Evolutionary conservation across 1,140 invertebrate species (phyloP), one percentile per base, ranked within the genome.

Genomic region (Lutraria rhynchaena): DNA sequence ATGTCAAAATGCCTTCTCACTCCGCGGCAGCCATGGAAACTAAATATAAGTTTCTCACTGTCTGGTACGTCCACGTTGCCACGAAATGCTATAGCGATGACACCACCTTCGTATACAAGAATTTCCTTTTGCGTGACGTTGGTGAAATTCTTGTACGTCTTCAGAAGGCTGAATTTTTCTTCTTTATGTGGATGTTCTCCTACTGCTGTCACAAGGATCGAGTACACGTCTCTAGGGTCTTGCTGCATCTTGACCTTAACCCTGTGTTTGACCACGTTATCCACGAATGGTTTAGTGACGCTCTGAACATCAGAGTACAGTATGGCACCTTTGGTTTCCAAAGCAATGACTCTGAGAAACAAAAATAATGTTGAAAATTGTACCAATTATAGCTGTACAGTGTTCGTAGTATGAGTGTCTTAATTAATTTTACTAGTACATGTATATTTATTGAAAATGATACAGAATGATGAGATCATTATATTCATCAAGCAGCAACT

Each of bases 31-130:
- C 76, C 76, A 70, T 70, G 65, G 33, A 70, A 69, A 69, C 60
- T 69, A 24, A 41, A 77, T 24, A 80, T 41, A 27, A 69, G 17
- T 5, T 80, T 44, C 29, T 58, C 33, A 3, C 49, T 44, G 9
- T 69, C 44, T 4, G 61, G 46, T n/a, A 80, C 37, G 24, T 70
- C 65, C n/a, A 80, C 65, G 55, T 80, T 80, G 9, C 76, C 63
- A 19, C 76, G 76, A 31, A 80, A 80, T 17, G 49, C 61, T 33
- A 80, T 46, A 1, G 60, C 76, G 4, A 80, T 35, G 1, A 70
- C 51, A 13, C 70, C 76, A 0, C 63, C 76, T 60, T 69, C 76
- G 63, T 75, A 44, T 19, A 58, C 29, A 29, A 44, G 41, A 22
- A 58, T 5, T 37, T 49, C 22, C 46, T 44, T 58, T 15, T 19